These are phyloP conservation scores for Coelopa frigida DNA, from an alignment of 1,140 invertebrate species.

Conservation along the genomic window DNA sequence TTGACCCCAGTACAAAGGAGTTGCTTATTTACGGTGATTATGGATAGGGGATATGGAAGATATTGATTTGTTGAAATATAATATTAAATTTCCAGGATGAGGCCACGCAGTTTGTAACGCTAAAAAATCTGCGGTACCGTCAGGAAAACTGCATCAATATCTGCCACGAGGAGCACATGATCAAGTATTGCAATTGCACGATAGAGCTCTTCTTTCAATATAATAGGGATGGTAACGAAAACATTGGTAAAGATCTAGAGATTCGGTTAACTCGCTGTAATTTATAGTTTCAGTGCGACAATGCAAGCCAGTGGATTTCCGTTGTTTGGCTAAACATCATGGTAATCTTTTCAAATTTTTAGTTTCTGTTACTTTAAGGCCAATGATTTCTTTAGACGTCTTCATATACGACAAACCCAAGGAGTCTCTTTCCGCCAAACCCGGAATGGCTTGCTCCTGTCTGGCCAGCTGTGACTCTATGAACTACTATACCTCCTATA, in stretches of 20 bases:
- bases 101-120: too few species aligned
- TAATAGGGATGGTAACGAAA: too few species aligned
- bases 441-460: constrained; percentile 36
- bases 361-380: not conserved
- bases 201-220: constrained; percentile 27
- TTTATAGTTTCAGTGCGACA: constrained; percentile 17
- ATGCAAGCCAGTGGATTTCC: constrained; percentile 23
- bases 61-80: not conserved
- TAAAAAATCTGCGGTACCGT: too few species aligned
- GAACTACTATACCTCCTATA: constrained; percentile 28
- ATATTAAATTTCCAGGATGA: not conserved
- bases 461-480: constrained; percentile 31
- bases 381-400: constrained; percentile 27
- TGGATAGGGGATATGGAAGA: too few species aligned
- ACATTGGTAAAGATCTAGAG: too few species aligned
- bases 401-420: constrained; percentile 33
- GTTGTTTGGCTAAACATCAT: constrained; percentile 30
- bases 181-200: constrained; percentile 31
- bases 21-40: constrained; percentile 29
- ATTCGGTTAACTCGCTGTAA: constrained; percentile 15
- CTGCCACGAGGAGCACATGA: constrained; percentile 32
- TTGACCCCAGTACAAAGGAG: constrained; percentile 22
- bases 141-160: constrained; percentile 27
- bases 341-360: constrained; percentile 15
- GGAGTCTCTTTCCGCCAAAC: constrained; percentile 30